These are phyloP conservation scores for Ostrea denselamellosa DNA, from an alignment of 1,140 invertebrate species.

Conservation along the genomic window DNA sequence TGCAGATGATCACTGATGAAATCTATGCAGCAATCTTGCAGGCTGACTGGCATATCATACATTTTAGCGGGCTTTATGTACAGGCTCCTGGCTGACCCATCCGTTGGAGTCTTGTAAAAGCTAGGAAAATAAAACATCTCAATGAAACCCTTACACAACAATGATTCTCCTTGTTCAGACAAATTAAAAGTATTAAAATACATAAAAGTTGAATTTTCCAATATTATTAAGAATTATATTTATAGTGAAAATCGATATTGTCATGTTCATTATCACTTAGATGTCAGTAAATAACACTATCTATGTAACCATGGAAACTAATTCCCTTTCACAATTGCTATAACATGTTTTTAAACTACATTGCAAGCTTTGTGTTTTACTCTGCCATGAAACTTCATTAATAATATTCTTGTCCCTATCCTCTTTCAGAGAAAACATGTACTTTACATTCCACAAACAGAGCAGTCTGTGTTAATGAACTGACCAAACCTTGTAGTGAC, in stretches of 20 bases:
- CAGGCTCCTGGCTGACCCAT: neutral
- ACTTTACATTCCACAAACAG: too few species aligned
- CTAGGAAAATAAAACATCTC: slow-evolving; percentile 21
- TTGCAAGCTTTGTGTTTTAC: too few species aligned
- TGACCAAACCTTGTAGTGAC: too few species aligned
- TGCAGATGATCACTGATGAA: slow-evolving; percentile 86
- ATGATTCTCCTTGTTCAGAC: neutral
- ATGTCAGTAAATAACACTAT: neutral
- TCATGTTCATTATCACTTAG: slow-evolving; percentile 1
- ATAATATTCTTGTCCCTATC: too few species aligned
- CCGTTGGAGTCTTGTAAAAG: neutral
- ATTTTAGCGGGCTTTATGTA: slow-evolving; percentile 55
- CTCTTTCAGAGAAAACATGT: too few species aligned
- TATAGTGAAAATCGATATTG: neutral
- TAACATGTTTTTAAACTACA: neutral
- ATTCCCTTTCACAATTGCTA: slow-evolving; percentile 2
- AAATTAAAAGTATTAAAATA: neutral
- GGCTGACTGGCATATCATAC: slow-evolving; percentile 76
- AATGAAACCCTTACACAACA: neutral
- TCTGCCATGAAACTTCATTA: too few species aligned
- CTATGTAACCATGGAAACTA: neutral
- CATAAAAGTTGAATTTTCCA: neutral
- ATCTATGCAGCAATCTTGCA: slow-evolving; percentile 85
- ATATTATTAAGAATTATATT: neutral
- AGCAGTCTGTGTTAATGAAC: too few species aligned